A percentile compares a stretch with the other conserved stretches of the same genome.
Conservation (phyloP, 2,797 vertebrate genomes). For the Echeneis naucrates region DNA sequence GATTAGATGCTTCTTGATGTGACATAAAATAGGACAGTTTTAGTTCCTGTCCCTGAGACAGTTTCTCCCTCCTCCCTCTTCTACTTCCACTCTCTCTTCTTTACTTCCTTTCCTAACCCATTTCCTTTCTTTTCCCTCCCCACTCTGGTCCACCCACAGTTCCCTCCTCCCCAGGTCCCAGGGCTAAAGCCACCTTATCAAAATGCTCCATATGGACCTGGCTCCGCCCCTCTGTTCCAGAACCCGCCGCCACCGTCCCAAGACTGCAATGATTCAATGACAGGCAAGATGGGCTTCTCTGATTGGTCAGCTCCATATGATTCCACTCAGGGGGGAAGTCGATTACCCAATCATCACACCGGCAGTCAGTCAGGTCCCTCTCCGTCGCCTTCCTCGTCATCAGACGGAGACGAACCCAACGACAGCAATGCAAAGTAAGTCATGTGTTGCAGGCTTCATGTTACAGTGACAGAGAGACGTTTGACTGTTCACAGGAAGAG, state of each 20-base stretch:
- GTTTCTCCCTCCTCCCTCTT: neutral
- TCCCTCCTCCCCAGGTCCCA: slow-evolving; percentile 85
- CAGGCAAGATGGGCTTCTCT: slow-evolving; percentile 86
- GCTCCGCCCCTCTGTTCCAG: slow-evolving; percentile 86
- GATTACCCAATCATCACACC: slow-evolving; percentile 88
- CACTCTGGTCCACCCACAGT: slow-evolving; percentile 71
- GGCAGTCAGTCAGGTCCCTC: slow-evolving; percentile 84
- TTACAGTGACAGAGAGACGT: neutral
- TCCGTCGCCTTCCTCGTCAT: slow-evolving; percentile 91
- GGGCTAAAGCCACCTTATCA: slow-evolving; percentile 90
- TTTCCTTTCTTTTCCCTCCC: neutral
- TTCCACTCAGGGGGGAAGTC: slow-evolving; percentile 84
- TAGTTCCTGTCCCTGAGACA: slow-evolving; percentile 27
- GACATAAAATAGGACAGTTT: slow-evolving; percentile 25
- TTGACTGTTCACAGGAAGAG: slow-evolving; percentile 5
- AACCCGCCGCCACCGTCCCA: slow-evolving; percentile 84
- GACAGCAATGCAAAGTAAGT: slow-evolving; percentile 90
- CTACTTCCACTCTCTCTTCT: slow-evolving; percentile 4
- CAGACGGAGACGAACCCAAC: slow-evolving; percentile 91
- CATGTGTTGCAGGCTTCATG: neutral
- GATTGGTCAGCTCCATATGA: slow-evolving; percentile 91
- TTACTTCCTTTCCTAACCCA: neutral
- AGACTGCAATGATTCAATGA: slow-evolving; percentile 87
- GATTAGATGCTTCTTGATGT: slow-evolving; percentile 40
- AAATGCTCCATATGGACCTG: slow-evolving; percentile 86